Evolutionary conservation across 1,140 invertebrate genomes (phyloP), one percentile per base, ranked within the genome.

Genomic region (Psix sp.): DNA sequence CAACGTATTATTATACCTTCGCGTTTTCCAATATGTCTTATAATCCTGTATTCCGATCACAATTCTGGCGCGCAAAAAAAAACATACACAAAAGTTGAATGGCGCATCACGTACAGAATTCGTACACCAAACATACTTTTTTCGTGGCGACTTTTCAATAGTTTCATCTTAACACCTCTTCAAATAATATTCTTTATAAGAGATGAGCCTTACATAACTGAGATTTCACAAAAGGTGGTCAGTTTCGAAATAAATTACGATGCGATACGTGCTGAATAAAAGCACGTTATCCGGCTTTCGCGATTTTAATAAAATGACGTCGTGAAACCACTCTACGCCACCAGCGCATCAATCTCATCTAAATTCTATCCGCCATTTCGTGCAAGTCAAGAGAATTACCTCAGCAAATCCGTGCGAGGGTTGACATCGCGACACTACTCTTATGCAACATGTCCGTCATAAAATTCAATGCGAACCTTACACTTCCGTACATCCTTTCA

Each of bases 401-500:
- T 60, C 57, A 15, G 49, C 56, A 62, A 62, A 62, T 71, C 57
- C 56, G 56, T 60, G 17, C 56, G 56, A 48, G 56, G 42, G 48
- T 56, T 60, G 56, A 70, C 56, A 38, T 51, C 46, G 38, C 65
- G 46, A 56, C 31, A 48, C 49, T 38, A 24, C 54, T 60, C 57
- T 56, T 56, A 40, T 62, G 49, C 66, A 42, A 16, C 57, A 16
- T 62, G 66, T 71, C 56, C 43, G 36, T 56, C 66, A 60, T 54
- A 56, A 71, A 54, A 62, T 62, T 54, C 66, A 54, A 60, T 48
- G 46, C 42, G 66, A n/a, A n/a, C n/a, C n/a, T n/a, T n/a, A n/a
- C n/a, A n/a, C n/a, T n/a, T n/a, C 39, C 36, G 42, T 6, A 81
- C 85, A 92, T 91, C 90, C 88, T 76, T 89, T 87, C 16, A 93